phyloP scores from a whole-genome alignment of 2,797 vertebrate species.

The Phrynocephalus guinanensis region DNA sequence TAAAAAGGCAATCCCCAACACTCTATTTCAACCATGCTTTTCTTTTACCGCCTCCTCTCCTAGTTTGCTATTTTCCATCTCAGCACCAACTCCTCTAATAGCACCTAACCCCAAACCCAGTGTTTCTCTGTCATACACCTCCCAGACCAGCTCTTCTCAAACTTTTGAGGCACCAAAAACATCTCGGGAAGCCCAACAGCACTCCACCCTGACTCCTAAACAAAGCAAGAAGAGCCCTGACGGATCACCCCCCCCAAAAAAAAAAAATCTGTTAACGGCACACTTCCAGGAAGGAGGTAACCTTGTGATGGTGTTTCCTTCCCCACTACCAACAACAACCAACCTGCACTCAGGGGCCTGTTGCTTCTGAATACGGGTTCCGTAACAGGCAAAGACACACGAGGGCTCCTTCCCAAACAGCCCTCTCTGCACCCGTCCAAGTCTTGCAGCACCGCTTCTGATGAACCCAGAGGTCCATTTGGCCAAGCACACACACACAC shows the following conservation, averaged over 20 bases:
- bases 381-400: not conserved
- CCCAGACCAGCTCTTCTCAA: not conserved
- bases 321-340: too few relatives aligned
- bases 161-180: too few relatives aligned
- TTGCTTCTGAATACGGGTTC: not conserved
- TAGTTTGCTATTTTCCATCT: not conserved
- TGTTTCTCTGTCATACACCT: not conserved
- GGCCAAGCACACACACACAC: too few relatives aligned
- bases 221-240: not conserved
- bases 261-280: too few relatives aligned
- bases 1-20: not conserved
- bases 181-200: too few relatives aligned
- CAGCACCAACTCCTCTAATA: not conserved
- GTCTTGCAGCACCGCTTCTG: too few relatives aligned
- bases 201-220: not conserved
- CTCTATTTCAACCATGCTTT: not conserved
- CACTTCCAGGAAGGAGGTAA: not conserved
- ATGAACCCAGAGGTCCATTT: too few relatives aligned
- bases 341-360: not conserved
- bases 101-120: not conserved
- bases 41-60: not conserved
- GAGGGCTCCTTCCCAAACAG: not conserved
- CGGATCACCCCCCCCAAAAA: too few relatives aligned
- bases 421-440: too few relatives aligned
- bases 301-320: not conserved